Percentiles rank a stretch among this genome's conserved stretches.
Conservation (phyloP, 2,113 vertebrate species). For the Oryzias melastigma region DNA sequence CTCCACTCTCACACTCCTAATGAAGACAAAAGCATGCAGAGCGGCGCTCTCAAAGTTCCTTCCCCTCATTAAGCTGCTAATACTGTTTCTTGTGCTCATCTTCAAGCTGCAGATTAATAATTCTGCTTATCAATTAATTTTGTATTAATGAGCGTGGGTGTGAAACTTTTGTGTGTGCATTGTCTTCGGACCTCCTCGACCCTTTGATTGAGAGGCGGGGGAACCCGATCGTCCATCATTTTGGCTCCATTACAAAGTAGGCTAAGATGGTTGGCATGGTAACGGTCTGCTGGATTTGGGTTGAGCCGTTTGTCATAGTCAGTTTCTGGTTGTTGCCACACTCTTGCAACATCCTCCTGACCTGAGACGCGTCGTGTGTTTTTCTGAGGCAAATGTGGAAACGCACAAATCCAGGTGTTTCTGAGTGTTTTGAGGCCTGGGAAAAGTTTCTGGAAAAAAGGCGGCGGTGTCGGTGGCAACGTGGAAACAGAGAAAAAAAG, state of each 20-base stretch:
- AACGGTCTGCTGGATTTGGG: constrained; percentile 69
- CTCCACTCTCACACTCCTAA: constrained; percentile 15
- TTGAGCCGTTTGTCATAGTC: constrained; percentile 60
- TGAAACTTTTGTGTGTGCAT: constrained; percentile 45
- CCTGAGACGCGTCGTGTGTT: constrained; percentile 43
- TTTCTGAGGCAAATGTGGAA: constrained; percentile 36
- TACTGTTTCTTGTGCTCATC: constrained; percentile 63
- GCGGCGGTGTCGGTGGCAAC: neutral
- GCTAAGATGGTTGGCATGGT: constrained; percentile 73
- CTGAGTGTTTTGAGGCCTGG: constrained; percentile 13
- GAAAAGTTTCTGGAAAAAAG: constrained; percentile 10
- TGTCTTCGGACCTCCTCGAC: constrained; percentile 42
- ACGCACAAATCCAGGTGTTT: constrained; percentile 19
- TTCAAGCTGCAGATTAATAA: constrained; percentile 67
- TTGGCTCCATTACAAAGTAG: constrained; percentile 68
- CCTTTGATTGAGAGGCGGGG: constrained; percentile 35
- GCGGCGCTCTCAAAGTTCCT: constrained; percentile 38
- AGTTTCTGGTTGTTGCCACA: constrained; percentile 71
- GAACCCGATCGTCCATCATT: constrained; percentile 67
- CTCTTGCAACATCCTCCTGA: constrained; percentile 72
- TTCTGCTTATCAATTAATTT: constrained; percentile 55
- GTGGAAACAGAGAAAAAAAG: constrained; percentile 23
- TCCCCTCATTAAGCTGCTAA: constrained; percentile 57
- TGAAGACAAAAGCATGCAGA: constrained; percentile 53
- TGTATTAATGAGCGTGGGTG: constrained; percentile 31